Base-by-base conservation (phyloP, 2,888 invertebrate species). In the Lutraria lutraria region DNA sequence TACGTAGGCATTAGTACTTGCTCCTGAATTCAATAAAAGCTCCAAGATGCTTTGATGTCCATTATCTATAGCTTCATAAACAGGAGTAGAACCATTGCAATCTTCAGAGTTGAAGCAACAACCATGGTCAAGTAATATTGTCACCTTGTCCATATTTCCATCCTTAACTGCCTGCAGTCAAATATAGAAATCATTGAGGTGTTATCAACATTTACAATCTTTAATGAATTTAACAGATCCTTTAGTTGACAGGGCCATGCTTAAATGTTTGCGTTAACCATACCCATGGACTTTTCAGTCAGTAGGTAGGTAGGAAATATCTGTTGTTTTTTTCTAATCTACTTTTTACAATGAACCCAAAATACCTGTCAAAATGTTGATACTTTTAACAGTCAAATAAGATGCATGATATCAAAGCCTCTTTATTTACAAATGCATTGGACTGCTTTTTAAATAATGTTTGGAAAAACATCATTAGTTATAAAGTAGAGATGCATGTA, bases 31-130 rank as follows among this genome's bases (percentile, higher is more conserved):
- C 0, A 89, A 76, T 15, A 89, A 31, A 12, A 19, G 6, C 43
- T 85, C 82, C 21, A 87, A 34, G 21, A 85, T 43, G 13, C 54
- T 21, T 63, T 85, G 82, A 53, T 85, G 60, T 10, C 79, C 82
- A 63, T 63, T 72, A n/a, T 85, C 43, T 21, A 89, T n/a, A 16
- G 87, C 89, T 34, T 29, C 34, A 63, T 89, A 82, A 8, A 87
- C n/a, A 4, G 89, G 79, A 31, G 83, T 76, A 34, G 56, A 76
- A 12, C 85, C 82, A 10, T 87, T 31, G 0, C 63, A 25, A 34
- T 87, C 85, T 25, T 60, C n/a, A n/a, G 72, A 25, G 63, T 85
- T 56, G 10, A 89, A 53, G 68, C 52, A n/a, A 25, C 87, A 87
- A 1, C 82, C 79, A 82, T 31, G 16, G 13, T 34, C 31, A 34